Evolutionary conservation across 1,140 invertebrate species (phyloP), one percentile per base, ranked within the genome.

Genomic region (Anastatus disparis): DNA sequence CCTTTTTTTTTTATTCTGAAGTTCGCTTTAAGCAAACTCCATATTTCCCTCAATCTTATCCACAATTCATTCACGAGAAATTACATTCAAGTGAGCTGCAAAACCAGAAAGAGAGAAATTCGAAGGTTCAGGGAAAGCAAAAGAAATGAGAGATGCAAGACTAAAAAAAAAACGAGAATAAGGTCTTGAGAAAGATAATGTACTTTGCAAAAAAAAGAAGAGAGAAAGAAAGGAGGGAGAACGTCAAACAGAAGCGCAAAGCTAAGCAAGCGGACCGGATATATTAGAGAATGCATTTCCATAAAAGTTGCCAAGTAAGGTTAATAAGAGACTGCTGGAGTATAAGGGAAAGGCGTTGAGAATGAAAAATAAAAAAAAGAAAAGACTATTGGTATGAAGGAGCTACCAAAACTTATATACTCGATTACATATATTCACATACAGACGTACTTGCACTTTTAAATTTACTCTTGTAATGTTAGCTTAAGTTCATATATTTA

Each of bases 191-290:
- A 80, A 71, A 75, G 77, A 86, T 86, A 84, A 86, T 84, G 84
- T 84, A 85, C 82, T 84, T 82, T 76, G 79, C 80, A 78, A 26
- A 84, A n/a, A n/a, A n/a, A n/a, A n/a, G n/a, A n/a, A n/a, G n/a
- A n/a, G n/a, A n/a, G n/a, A n/a, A n/a, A n/a, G n/a, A n/a, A n/a
- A n/a, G n/a, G n/a, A n/a, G n/a, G n/a, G n/a, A n/a, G n/a, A n/a
- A n/a, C 84, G 82, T 85, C 84, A 85, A 86, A 85, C 82, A 85
- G 83, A 85, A 84, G 82, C 84, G 81, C 79, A 79, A n/a, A n/a
- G n/a, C n/a, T n/a, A n/a, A 85, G 83, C 83, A 84, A 83, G 81
- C 82, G 74, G 74, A 31, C 75, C 80, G 83, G 82, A 83, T 85
- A 84, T 85, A 86, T 85, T 84, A 84, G 82, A 35, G 73, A 81